Base-by-base conservation (phyloP, 2,113 vertebrate genomes). In the Galbula dea region DNA sequence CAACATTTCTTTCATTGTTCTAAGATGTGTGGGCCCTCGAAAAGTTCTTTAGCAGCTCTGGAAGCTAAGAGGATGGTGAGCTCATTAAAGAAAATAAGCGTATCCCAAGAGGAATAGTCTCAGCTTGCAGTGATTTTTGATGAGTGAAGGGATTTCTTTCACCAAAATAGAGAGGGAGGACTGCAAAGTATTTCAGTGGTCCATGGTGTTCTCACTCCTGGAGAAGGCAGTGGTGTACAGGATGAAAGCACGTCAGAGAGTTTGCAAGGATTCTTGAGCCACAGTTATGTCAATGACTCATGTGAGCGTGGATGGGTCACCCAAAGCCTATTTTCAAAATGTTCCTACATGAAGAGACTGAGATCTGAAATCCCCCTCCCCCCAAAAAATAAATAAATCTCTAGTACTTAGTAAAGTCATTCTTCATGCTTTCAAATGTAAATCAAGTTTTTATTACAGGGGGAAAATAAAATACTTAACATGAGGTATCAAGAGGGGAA, bases 1-100 rank as follows among this genome's bases (percentile, higher is more conserved):
- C 12, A 92, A 77, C 55, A 63, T 83, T 89, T 77, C 46, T 91
- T 87, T 67, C 78, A 94, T 95, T 96, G 93, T 96, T 94, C 75
- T 83, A 66, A 72, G 81, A 79, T 18, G 12, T 23, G 13, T n/a
- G 67, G 34, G 17, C 23, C 23, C 66, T 94, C 82, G 72, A 30
- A 94, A 89, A 83, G 55, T 20, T 55, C 62, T 77, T 20, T 27
- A 76, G 23, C 14, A 66, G 29, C 43, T 66, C 32, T 84, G n/a
- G 21, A 52, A 78, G 20, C 59, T 73, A 15, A 75, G 43, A n/a
- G 26, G 27, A 51, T 62, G 17, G 34, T 19, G 21, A 79, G 20
- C 11, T 84, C 58, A 18, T 75, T 57, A 59, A 54, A 90, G 15
- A 71, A 94, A 81, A 43, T 14, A 36, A 8, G 1, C 24, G 2